Evolutionary conservation across 1,140 invertebrate species (phyloP), one percentile per base, ranked within the genome.

Genomic region (Cataglyphis hispanica): DNA sequence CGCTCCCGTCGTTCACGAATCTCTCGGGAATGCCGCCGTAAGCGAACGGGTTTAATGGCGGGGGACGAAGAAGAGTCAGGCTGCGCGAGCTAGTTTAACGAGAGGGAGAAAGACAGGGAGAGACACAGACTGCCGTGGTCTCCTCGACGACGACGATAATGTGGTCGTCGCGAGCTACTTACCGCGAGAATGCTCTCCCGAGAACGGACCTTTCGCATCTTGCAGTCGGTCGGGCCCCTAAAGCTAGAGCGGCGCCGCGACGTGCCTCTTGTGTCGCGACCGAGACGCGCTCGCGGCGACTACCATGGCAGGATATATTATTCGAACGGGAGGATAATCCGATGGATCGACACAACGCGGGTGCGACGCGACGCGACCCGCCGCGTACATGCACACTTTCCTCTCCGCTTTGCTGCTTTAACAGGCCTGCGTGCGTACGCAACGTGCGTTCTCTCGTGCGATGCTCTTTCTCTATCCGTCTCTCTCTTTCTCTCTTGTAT

Each of bases 301-400:
- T 93, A 93, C 92, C 93, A 93, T 93, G 93, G 93, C 92, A 93
- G 92, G 89, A 76, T 83, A 19, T 50, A 84, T 25, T 86, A 91
- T 87, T 89, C 84, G 85, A 84, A 84, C 86, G 31, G 22, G 58
- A 46, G 40, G 53, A 22, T 19, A 5, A 46, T 46, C 70, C 50
- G 50, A 5, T 56, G 53, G n/a, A 46, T 46, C 50, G 67, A 27
- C 56, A 61, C 56, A 22, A 13, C 72, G 5, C 46, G 46, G 43
- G 43, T 6, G 37, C 64, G 40, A 60, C 19, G 37, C 67, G 11
- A 75, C 50, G 64, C 43, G 31, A 58, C 11, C 31, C 22, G 37
- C n/a, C 53, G 56, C 64, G 60, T 50, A 50, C 46, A 50, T 50
- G 4, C 4, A 70, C 78, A 77, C 25, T 84, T 58, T 74, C 31